Evolutionary conservation across 2,888 invertebrate species (phyloP).

Genomic region (Melanostoma scalare): DNA sequence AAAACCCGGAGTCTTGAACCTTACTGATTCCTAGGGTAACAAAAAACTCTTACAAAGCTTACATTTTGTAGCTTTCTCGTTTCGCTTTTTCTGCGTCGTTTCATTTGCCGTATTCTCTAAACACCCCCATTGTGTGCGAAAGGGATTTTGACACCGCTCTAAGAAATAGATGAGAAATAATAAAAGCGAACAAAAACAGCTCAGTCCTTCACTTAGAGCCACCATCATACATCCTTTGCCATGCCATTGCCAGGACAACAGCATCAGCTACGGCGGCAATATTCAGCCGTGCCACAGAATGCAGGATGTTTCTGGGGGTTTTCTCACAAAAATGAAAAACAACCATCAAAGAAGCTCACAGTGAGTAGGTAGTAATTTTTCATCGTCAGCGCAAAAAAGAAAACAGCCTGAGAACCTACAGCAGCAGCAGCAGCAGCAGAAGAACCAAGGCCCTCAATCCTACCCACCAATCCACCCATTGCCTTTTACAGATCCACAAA

Average conservation of each 20-base stretch:
- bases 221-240: slow-evolving; percentile 41
- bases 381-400: slow-evolving; percentile 65
- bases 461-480: slow-evolving; percentile 41
- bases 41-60: too few relatives aligned
- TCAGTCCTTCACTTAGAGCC: slow-evolving; percentile 45
- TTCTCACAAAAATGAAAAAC: slow-evolving; percentile 47
- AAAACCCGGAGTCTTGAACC: too few relatives aligned
- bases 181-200: slow-evolving; percentile 64
- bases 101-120: slow-evolving; percentile 21
- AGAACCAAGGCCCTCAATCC: slow-evolving; percentile 35
- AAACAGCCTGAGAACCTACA: slow-evolving; percentile 43
- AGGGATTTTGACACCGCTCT: slow-evolving; percentile 67
- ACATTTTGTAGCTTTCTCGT: background rate
- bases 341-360: slow-evolving; percentile 41
- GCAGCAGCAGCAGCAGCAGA: slow-evolving; percentile 29
- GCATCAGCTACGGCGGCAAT: slow-evolving; percentile 7
- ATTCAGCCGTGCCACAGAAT: slow-evolving; percentile 65
- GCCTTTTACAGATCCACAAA: slow-evolving; percentile 8
- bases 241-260: slow-evolving; percentile 49
- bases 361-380: slow-evolving; percentile 66
- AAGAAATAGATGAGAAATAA: slow-evolving; percentile 72
- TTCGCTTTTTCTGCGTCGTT: background rate
- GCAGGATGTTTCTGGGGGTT: slow-evolving; percentile 56
- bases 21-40: too few relatives aligned
- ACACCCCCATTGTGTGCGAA: slow-evolving; percentile 66